phyloP scores from a whole-genome alignment of 2,113 vertebrate genomes.

The Spea bombifrons region DNA sequence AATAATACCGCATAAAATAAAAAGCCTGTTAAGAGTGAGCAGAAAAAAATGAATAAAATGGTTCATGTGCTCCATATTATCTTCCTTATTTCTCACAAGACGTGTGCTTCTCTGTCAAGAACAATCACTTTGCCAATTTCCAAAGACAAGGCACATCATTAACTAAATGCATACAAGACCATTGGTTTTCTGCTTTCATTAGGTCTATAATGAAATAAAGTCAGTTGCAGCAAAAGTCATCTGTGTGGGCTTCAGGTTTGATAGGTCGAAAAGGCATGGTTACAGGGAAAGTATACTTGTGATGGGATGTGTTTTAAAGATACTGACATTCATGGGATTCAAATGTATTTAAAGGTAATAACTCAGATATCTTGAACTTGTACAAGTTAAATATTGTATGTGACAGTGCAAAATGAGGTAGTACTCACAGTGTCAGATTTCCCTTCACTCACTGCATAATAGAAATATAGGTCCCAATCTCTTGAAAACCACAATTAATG shows the following conservation, averaged over 20 bases:
- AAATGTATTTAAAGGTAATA: neutral
- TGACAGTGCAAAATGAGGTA: neutral
- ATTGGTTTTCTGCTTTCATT: slow-evolving; percentile 21
- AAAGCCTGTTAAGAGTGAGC: no score
- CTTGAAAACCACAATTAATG: no score
- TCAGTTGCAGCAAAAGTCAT: neutral
- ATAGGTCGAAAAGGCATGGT: neutral
- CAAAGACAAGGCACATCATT: slow-evolving; percentile 34
- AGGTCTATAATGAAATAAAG: slow-evolving; percentile 24
- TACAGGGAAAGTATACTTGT: neutral
- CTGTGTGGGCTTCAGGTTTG: neutral
- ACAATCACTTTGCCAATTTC: slow-evolving; percentile 4
- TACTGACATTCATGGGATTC: slow-evolving; percentile 3
- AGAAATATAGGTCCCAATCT: neutral
- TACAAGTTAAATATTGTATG: slow-evolving; percentile 2
- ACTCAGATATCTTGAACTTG: neutral
- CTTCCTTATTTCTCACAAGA: neutral
- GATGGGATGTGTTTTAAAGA: slow-evolving; percentile 10
- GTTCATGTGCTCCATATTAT: neutral
- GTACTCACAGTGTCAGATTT: neutral
- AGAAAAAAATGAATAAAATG: no score
- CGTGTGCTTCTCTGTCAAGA: slow-evolving; percentile 12
- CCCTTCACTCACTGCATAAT: neutral
- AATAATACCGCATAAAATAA: no score
- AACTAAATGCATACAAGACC: slow-evolving; percentile 21